A percentile compares a stretch with the other conserved stretches of the same genome.
Evolutionary conservation across 92 coral and sea anemone species (phyloP).

Genomic region (Palythoa grandis): DNA sequence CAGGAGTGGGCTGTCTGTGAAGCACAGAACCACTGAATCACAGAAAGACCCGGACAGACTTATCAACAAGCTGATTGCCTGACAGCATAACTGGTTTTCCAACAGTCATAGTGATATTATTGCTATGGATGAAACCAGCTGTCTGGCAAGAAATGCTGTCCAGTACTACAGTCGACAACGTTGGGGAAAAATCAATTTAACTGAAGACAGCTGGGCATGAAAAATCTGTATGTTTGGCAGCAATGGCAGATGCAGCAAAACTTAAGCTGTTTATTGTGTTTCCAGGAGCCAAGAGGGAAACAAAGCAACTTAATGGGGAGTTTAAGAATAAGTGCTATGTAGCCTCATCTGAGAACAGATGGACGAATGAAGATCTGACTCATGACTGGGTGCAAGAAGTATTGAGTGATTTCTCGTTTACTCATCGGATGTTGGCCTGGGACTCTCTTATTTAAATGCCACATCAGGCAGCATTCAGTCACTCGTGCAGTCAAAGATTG

Average conservation of each 20-base stretch:
- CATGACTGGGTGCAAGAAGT: neutral
- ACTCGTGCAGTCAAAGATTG: neutral
- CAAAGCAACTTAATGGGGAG: too few species aligned
- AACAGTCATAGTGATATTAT: neutral
- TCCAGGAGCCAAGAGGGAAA: too few species aligned
- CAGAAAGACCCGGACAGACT: neutral
- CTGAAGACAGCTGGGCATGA: neutral
- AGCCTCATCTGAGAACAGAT: too few species aligned
- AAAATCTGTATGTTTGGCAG: neutral
- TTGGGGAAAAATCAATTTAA: neutral
- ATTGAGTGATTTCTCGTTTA: neutral
- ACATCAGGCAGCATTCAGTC: neutral
- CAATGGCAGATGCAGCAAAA: too few species aligned
- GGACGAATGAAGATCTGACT: neutral
- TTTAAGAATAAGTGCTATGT: too few species aligned
- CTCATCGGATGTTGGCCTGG: neutral
- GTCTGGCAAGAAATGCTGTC: neutral
- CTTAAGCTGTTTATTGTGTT: too few species aligned
- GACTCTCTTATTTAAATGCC: neutral
- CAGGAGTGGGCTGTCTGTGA: slow-evolving; percentile 16
- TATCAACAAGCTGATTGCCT: neutral
- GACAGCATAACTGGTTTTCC: neutral
- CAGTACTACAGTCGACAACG: neutral
- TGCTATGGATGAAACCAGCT: slow-evolving; percentile 10
- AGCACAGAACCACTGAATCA: neutral